Percentiles rank a stretch among this genome's conserved stretches.
phyloP scores from a whole-genome alignment of 2,113 vertebrate genomes.

The Myocastor coypus region DNA sequence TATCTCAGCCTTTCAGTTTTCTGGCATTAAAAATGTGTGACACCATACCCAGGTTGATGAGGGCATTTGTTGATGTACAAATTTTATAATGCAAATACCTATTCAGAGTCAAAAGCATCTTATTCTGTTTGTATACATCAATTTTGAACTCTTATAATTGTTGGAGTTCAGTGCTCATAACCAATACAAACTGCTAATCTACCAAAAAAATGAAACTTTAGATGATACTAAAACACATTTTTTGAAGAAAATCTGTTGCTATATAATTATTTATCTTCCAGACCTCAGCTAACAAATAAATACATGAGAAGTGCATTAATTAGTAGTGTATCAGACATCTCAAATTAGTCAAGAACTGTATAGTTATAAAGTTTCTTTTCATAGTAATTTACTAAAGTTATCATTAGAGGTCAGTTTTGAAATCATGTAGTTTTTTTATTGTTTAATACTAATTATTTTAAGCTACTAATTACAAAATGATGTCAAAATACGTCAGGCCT shows the following conservation, averaged over 20 bases:
- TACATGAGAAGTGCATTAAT: neutral
- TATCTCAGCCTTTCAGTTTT: neutral
- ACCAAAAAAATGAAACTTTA: neutral
- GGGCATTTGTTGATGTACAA: neutral
- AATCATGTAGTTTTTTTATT: neutral
- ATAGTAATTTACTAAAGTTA: neutral
- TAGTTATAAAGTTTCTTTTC: neutral
- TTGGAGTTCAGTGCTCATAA: neutral
- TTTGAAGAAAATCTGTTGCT: neutral
- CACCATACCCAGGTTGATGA: neutral
- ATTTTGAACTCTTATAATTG: neutral
- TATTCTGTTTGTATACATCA: neutral
- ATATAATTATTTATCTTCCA: neutral
- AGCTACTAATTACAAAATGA: neutral
- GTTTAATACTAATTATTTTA: neutral
- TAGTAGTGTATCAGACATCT: neutral
- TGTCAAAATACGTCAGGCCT: neutral
- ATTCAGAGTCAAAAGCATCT: neutral
- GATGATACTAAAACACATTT: neutral
- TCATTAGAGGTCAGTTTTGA: neutral
- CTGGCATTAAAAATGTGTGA: neutral
- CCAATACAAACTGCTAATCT: neutral
- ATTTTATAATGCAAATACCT: neutral
- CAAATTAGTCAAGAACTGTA: neutral
- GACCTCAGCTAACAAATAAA: constrained; percentile 2